Evolutionary conservation across 1,140 invertebrate genomes (phyloP).

Genomic region (Sinonovacula constricta): DNA sequence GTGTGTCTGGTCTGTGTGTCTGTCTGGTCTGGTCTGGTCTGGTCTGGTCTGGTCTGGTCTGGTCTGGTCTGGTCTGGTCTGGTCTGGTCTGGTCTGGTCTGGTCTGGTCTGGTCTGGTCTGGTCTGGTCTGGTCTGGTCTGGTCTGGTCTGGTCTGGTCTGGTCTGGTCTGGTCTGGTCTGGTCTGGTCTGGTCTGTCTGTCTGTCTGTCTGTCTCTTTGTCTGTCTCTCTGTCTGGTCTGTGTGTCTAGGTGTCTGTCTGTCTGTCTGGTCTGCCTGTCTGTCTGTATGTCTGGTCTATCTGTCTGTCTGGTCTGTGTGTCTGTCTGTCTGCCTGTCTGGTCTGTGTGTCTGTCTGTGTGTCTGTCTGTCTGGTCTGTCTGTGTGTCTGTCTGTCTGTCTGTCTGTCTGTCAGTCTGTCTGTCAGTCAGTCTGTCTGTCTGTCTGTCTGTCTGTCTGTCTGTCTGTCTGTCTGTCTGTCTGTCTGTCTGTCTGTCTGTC

Average conservation of each 20-base stretch:
- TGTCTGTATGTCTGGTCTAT: too few relatives aligned
- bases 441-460: constrained; percentile 34
- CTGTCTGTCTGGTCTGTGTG: too few relatives aligned
- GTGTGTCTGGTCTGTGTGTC: too few relatives aligned
- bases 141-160: neutral
- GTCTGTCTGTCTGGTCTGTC: too few relatives aligned
- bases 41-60: neutral
- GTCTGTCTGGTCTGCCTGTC: too few relatives aligned
- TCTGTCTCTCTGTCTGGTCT: too few relatives aligned
- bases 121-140: neutral
- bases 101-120: neutral
- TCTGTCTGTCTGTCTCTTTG: too few relatives aligned
- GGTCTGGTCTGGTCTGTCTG: too few relatives aligned
- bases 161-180: neutral
- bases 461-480: constrained; percentile 40
- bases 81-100: neutral
- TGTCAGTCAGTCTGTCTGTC: constrained; percentile 30
- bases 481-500: constrained; percentile 16
- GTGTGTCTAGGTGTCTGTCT: too few relatives aligned
- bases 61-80: constrained; percentile 10
- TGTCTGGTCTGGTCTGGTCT: too few relatives aligned
- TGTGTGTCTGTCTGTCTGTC: constrained; percentile 31
- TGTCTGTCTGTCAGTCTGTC: constrained; percentile 43
- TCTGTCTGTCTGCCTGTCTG: too few relatives aligned
- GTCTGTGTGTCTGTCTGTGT: too few relatives aligned